Evolutionary conservation across 2,113 vertebrate genomes (phyloP).

Genomic region (Ctenodactylus gundi): DNA sequence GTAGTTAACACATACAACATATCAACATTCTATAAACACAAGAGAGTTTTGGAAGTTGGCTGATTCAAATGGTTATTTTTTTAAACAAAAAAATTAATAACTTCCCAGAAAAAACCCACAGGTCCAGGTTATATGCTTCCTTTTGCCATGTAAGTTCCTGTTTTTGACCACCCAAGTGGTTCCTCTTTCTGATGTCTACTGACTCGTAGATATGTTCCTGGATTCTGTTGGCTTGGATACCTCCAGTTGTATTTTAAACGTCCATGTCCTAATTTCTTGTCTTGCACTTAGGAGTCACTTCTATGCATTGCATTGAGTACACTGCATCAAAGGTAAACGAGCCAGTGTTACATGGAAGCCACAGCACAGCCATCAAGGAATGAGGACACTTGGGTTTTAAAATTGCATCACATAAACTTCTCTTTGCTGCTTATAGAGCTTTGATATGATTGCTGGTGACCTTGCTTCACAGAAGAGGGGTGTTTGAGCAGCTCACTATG

Average conservation of each 20-base stretch:
- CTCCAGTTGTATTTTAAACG: background rate
- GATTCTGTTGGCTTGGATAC: background rate
- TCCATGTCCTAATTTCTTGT: background rate
- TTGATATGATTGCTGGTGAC: background rate
- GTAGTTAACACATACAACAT: background rate
- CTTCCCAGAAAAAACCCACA: background rate
- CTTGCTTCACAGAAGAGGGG: background rate
- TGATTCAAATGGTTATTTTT: background rate
- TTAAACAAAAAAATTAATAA: background rate
- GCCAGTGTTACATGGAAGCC: background rate
- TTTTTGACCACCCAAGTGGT: background rate
- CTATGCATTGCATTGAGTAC: background rate
- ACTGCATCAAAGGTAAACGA: background rate
- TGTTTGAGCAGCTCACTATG: background rate
- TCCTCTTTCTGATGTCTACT: background rate
- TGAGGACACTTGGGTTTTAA: background rate
- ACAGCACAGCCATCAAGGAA: background rate
- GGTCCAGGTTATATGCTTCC: background rate
- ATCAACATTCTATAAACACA: background rate
- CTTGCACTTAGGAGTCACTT: background rate
- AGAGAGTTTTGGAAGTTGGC: background rate
- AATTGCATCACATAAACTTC: background rate
- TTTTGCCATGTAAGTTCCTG: background rate
- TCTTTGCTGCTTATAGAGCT: background rate
- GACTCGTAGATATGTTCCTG: background rate